Percentiles rank a stretch among this genome's conserved stretches.
These are phyloP conservation scores for Nymphalis urticae DNA, from an alignment of 2,888 invertebrate species.

Conservation along the genomic window DNA sequence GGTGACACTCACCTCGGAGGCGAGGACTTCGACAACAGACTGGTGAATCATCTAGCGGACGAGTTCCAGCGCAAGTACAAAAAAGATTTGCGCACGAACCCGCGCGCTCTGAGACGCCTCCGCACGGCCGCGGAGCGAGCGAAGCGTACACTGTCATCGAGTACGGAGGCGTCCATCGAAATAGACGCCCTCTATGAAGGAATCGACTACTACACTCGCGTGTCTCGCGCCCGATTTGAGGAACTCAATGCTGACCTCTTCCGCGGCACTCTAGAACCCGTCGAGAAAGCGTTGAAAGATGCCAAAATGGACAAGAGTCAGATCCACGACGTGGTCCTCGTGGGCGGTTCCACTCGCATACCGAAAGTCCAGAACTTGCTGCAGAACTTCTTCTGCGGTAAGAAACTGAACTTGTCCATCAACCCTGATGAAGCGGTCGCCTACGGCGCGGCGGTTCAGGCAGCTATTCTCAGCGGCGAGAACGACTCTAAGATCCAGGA, in stretches of 20 bases:
- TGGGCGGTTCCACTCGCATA: slow-evolving; percentile 90
- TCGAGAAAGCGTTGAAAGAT: slow-evolving; percentile 89
- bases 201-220: slow-evolving; percentile 84
- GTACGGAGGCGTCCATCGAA: slow-evolving; percentile 88
- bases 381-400: slow-evolving; percentile 88
- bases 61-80: slow-evolving; percentile 87
- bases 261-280: slow-evolving; percentile 87
- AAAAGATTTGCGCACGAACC: slow-evolving; percentile 85
- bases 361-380: slow-evolving; percentile 89
- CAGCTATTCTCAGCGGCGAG: slow-evolving; percentile 87
- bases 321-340: slow-evolving; percentile 90
- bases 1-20: slow-evolving; percentile 91
- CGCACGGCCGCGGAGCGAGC: slow-evolving; percentile 90
- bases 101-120: slow-evolving; percentile 85
- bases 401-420: slow-evolving; percentile 86
- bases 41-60: slow-evolving; percentile 85
- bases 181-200: slow-evolving; percentile 89
- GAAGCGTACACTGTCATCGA: slow-evolving; percentile 88
- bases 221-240: slow-evolving; percentile 88
- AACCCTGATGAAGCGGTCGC: slow-evolving; percentile 92
- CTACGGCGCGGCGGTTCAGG: slow-evolving; percentile 88
- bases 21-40: slow-evolving; percentile 86
- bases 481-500: slow-evolving; percentile 88
- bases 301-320: slow-evolving; percentile 89
- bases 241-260: slow-evolving; percentile 88